Evolutionary conservation across 2,888 invertebrate genomes (phyloP).

Genomic region (Romanomermis culicivorax): DNA sequence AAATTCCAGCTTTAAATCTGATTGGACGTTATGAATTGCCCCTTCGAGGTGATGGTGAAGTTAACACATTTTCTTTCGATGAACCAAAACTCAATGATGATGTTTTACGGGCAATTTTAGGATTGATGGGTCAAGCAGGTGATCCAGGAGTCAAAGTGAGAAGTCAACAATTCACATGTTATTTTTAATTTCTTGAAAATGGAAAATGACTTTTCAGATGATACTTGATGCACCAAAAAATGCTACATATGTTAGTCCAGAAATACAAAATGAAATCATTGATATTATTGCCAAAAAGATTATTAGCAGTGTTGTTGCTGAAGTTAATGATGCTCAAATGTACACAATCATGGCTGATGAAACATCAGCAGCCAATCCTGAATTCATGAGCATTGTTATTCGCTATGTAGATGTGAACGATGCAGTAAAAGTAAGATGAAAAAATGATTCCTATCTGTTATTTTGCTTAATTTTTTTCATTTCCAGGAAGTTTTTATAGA

Average conservation of each 20-base stretch:
- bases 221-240: background rate
- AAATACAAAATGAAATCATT: background rate
- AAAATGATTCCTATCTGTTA: no score
- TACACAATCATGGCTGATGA: background rate
- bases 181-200: background rate
- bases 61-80: background rate
- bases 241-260: background rate
- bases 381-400: background rate
- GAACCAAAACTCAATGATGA: background rate
- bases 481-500: background rate
- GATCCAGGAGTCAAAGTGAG: background rate
- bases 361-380: background rate
- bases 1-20: no score
- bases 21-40: no score
- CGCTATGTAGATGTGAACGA: background rate
- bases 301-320: background rate
- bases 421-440: background rate
- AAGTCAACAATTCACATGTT: no score
- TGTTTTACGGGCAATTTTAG: background rate
- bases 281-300: background rate
- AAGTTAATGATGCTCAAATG: background rate
- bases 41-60: no score
- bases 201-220: background rate
- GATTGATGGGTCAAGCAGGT: background rate
- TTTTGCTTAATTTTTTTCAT: no score